Percentiles rank a stretch among this genome's conserved stretches.
Evolutionary conservation across 2,888 invertebrate species (phyloP).

Genomic region (Ophioninae sp.): DNA sequence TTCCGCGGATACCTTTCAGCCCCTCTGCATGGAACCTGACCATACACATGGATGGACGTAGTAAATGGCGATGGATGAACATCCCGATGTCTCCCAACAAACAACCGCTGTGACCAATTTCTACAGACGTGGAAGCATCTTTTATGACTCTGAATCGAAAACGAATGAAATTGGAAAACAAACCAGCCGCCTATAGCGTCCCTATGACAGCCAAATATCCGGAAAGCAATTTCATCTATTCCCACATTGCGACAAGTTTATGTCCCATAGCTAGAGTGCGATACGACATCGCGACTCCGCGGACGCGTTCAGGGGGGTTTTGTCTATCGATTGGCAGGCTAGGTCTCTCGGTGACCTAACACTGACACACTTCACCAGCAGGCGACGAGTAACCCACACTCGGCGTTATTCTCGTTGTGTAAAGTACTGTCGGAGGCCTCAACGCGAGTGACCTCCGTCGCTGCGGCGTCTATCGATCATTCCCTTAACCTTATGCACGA

Average conservation of each 20-base stretch:
- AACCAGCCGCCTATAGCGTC: neutral
- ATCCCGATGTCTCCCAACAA: neutral
- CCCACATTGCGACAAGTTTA: conserved; percentile 28
- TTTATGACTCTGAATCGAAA: conserved; percentile 5
- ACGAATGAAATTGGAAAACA: conserved; percentile 38
- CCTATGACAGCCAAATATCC: neutral
- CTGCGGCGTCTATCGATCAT: conserved; percentile 68
- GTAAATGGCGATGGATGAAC: neutral
- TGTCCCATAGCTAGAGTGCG: conserved; percentile 34
- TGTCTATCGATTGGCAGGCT: conserved; percentile 76
- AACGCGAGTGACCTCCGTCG: conserved; percentile 66
- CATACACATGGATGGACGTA: neutral
- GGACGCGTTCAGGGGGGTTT: conserved; percentile 54
- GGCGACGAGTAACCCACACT: conserved; percentile 48
- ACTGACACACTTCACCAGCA: conserved; percentile 77
- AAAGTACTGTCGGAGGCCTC: conserved; percentile 48
- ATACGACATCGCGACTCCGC: conserved; percentile 36
- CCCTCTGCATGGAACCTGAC: neutral
- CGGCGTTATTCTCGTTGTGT: conserved; percentile 30
- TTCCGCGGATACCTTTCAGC: neutral
- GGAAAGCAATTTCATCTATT: conserved; percentile 36
- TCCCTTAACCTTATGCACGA: conserved; percentile 63
- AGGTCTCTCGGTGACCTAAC: conserved; percentile 76
- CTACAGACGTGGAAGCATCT: neutral
- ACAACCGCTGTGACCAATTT: conserved; percentile 1